Base-by-base conservation (phyloP, 2,113 vertebrate genomes). In the Hucho hucho region DNA sequence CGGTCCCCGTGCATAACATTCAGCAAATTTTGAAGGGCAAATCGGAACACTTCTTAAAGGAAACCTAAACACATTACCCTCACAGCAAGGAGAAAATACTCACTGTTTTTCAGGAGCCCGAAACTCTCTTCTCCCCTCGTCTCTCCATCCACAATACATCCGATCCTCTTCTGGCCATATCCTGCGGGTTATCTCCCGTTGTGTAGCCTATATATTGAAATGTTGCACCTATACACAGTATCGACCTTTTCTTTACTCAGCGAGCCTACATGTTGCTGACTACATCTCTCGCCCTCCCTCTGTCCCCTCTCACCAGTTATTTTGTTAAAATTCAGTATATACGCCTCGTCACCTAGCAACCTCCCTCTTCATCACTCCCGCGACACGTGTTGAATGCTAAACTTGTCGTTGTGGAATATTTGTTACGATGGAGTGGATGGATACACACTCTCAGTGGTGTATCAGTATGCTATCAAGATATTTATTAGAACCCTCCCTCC, bases 301-400 rank as follows among this genome's bases (percentile, higher is more conserved):
- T 22, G 2, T 56, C 18, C 58, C 74, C 79, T 75, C 76, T 87
- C 87, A 81, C 87, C 80, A 74, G 74, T 90, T 89, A 88, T 87
- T 91, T 89, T 87, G 90, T 93, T 93, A 93, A 93, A 90, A 93
- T 93, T 93, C 93, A 91, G 91, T 93, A 93, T 93, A 92, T 92
- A 93, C 88, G 90, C 92, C 89, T 90, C 84, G 92, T 93, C 90
- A 90, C 93, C 89, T 92, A 90, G 93, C 91, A 93, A 93, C 93
- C 81, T 86, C 84, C 79, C 90, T 69, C 79, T 69, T 87, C 87
- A 84, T 92, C 87, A 87, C 89, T 88, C 87, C 76, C 67, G 75
- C 91, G 86, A 93, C 91, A 93, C 93, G 91, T 93, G 93, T 93
- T 93, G 93, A 93, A 93, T 93, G 91, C 88, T 89, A 92, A 93